Base-by-base conservation (phyloP, 1,140 invertebrate species). In the Delia radicum region DNA sequence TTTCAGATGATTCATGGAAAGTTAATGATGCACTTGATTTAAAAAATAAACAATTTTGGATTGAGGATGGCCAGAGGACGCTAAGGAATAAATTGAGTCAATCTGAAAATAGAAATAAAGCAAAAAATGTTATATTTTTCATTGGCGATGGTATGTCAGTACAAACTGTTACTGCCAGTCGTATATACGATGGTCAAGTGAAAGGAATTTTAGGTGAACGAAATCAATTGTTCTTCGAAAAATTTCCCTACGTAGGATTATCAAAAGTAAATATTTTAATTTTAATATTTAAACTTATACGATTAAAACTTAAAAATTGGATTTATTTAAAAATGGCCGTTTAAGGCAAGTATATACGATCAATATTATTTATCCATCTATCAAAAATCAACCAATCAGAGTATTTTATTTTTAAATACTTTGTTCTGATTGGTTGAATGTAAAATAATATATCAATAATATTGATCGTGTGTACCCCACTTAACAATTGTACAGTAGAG, bases 81-180 rank as follows among this genome's bases (percentile, higher is more conserved):
- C 77, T 84, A 3, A 80, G 78, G 15, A 79, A 82, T 13, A 83
- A 82, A 73, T 69, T 82, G 1, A 76, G 77, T 2, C 74, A 31
- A 7, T 69, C 69, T 0, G 79, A 75, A n/a, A 84, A 84, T 55
- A 86, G 87, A 76, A 85, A 83, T 4, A 74, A 77, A 27, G 93
- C 93, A n/a, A 92, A 91, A 78, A 94, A 94, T 82, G 87, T 93
- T 0, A 91, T 95, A 13, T 86, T 95, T 74, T 94, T 94, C 80
- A 81, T 95, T 46, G 94, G 94, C 0, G 93, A 94, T 81, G 94
- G 94, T 5, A 93, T 95, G 92, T 92, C 92, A 10, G 86, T 94
- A 27, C 87, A 92, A 0, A 94, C 93, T 0, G 82, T 94, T 6
- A 91, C 92, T 69, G 93, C 93, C 0, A 89, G 91, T 1, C 88